A percentile compares a stretch with the other conserved stretches of the same genome.
Conservation (phyloP, 2,888 invertebrate species). For the Plebejus anna region DNA sequence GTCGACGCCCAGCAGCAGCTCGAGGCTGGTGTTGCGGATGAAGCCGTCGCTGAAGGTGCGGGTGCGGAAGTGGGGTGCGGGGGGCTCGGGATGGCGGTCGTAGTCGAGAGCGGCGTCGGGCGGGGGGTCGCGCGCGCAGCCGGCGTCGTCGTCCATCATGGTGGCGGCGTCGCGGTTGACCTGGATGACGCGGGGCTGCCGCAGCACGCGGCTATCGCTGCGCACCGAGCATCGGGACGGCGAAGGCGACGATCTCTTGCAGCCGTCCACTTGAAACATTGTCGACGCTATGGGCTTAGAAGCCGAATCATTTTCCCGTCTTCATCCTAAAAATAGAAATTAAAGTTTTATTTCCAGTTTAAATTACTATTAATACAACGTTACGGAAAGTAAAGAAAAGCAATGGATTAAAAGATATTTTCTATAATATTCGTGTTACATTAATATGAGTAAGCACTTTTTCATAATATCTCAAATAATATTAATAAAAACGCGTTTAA, state of each 20-base stretch:
- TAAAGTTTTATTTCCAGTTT: neutral
- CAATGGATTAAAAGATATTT: neutral
- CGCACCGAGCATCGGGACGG: slow-evolving; percentile 71
- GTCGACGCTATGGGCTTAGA: slow-evolving; percentile 34
- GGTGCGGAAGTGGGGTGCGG: slow-evolving; percentile 66
- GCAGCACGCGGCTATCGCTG: slow-evolving; percentile 65
- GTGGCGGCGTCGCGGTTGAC: slow-evolving; percentile 76
- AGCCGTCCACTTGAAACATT: slow-evolving; percentile 72
- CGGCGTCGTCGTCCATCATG: slow-evolving; percentile 68
- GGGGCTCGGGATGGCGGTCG: slow-evolving; percentile 55
- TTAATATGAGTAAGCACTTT: neutral
- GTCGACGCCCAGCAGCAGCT: slow-evolving; percentile 72
- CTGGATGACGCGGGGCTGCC: slow-evolving; percentile 72
- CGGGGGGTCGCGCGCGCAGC: slow-evolving; percentile 41
- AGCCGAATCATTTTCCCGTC: slow-evolving; percentile 29
- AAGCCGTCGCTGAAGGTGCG: slow-evolving; percentile 76
- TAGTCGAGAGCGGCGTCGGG: slow-evolving; percentile 49
- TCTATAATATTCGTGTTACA: neutral
- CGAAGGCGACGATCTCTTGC: slow-evolving; percentile 72
- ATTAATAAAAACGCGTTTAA: neutral
- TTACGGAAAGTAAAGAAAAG: neutral
- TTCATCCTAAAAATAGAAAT: slow-evolving; percentile 34
- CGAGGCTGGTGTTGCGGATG: slow-evolving; percentile 72
- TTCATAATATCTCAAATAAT: neutral
- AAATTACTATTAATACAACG: neutral